Base-by-base conservation (phyloP, 2,888 invertebrate species). In the Xiphydria camelus region DNA sequence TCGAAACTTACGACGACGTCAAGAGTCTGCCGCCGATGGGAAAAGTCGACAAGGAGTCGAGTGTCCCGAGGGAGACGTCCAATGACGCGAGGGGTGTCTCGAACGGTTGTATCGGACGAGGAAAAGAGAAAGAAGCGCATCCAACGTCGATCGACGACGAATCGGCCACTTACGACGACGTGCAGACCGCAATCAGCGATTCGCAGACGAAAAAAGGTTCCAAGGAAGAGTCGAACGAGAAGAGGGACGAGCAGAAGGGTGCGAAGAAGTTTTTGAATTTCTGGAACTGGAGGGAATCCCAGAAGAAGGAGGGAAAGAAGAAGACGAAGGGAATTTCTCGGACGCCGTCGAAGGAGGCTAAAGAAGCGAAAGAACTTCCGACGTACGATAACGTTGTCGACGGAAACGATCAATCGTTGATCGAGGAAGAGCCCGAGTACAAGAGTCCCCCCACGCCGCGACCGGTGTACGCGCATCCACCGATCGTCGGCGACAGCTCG, bases 371-470 rank as follows among this genome's bases (percentile, higher is more conserved):
- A 6, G 52, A 61, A 33, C 25, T 49, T 1, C 47, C 61, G 0
- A 59, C 49, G n/a, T 68, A 68, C 36, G 67, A 70, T 32, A 64
- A 70, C 22, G 53, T 59, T 4, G 52, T 61, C 3, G 52, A 38
- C n/a, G n/a, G n/a, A n/a, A n/a, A n/a, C n/a, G 29, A 29, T n/a
- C 12, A 7, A 14, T 4, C 12, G 6, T 3, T 1, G 3, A 3
- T 14, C 5, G 17, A 55, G 1, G 46, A 61, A 25, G 53, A 57
- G 21, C 39, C 51, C 12, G 21, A 59, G 0, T 57, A 69, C 37
- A 74, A 74, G 37, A 60, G 58, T 19, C 60, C 52, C 18, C 70
- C 66, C 3, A 73, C 75, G 2, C 61, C 62, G 2, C 73, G 74
- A 0, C 56, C 68, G 21, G 69, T 73, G 2, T 52, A 74, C 43